A percentile compares a stretch with the other conserved stretches of the same genome.
These are phyloP conservation scores for Mandrillus leucophaeus DNA, from an alignment of 2,113 vertebrate species.

Conservation along the genomic window DNA sequence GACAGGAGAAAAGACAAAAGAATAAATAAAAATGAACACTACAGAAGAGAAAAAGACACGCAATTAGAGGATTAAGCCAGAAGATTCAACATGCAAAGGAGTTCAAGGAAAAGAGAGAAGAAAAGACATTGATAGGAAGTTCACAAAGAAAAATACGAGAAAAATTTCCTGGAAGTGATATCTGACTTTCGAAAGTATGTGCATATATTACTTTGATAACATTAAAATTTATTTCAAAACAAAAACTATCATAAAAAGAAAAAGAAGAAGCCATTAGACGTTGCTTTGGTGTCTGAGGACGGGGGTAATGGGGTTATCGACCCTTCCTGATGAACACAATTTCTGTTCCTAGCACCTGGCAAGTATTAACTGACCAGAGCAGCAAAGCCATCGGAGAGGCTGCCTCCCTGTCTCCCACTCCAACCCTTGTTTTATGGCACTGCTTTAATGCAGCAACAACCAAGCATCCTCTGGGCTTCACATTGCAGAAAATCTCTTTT, in stretches of 20 bases:
- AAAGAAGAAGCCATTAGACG: neutral
- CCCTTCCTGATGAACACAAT: neutral
- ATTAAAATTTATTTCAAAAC: neutral
- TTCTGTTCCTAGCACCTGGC: neutral
- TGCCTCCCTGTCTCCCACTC: neutral
- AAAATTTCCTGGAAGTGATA: neutral
- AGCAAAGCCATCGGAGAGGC: neutral
- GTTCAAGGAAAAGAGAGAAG: neutral
- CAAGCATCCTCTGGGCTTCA: neutral
- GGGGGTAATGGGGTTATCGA: neutral
- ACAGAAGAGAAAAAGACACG: neutral
- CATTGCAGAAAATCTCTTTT: constrained; percentile 19
- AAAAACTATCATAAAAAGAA: neutral
- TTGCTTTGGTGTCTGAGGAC: neutral
- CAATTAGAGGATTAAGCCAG: neutral
- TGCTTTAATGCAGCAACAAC: neutral
- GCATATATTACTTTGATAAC: neutral
- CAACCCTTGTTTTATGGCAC: neutral
- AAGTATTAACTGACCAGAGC: neutral
- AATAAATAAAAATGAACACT: neutral
- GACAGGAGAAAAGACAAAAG: neutral
- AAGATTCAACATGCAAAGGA: neutral
- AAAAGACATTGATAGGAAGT: neutral
- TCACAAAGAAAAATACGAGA: neutral
- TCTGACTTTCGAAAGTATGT: neutral